Evolutionary conservation across 2,888 invertebrate species (phyloP), one percentile per base, ranked within the genome.

Genomic region (Ditylenchus weischeri): DNA sequence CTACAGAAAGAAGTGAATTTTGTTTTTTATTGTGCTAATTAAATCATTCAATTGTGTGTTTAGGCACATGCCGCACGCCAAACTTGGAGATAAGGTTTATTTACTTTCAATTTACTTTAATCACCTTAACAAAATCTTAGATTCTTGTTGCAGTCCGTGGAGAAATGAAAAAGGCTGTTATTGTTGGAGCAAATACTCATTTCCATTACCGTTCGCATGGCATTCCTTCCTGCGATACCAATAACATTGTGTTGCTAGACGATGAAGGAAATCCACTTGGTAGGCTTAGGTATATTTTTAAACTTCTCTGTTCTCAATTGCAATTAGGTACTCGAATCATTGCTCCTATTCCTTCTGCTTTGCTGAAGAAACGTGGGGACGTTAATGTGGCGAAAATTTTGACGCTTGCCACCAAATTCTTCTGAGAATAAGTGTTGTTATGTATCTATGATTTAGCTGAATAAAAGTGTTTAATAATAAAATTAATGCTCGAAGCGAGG

Each of bases 271-370:
- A 43, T 43, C 43, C 43, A 8, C 43, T 43, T 2, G 43, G 43
- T 43, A 43, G 15, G 43, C 2, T 3, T 13, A 43, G 11, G 11
- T 38, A 8, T 38, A 11, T 11, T 38, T 43, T 15, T 13, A 43
- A 11, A 51, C 7, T 8, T 54, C n/a, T 2, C 3, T 54, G 54
- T 54, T 54, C 11, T 11, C 11, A 7, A n/a, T 10, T 23, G 5
- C 10, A 15, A 2, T 11, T 95, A 5, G 98, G 98, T 21, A 98
- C 92, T 1, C 88, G 96, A 76, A 92, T 99, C 76, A 90, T 91
- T 78, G 93, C 91, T 1, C 98, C 98, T 0, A 90, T 99, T 71
- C 98, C 98, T 0, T 90, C 76, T 1, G 71, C 73, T 36, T 69
- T 83, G 23, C 70, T 79, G 35, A 72, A 74, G 11, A 77, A 77